A percentile compares a stretch with the other conserved stretches of the same genome.
Conservation (phyloP, 2,888 invertebrate species). For the Lacanobia oleracea region DNA sequence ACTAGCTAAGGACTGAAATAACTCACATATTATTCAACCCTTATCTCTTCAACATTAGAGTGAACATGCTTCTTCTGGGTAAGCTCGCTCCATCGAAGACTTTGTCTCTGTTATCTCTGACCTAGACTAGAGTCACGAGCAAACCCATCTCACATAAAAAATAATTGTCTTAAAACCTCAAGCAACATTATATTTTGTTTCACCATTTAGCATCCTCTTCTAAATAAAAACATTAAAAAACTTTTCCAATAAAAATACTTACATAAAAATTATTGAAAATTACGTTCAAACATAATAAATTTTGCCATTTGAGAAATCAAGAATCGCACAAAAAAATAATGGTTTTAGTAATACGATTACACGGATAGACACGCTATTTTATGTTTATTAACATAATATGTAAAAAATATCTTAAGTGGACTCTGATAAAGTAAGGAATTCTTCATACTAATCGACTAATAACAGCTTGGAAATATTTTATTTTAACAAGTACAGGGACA, state of each 20-base stretch:
- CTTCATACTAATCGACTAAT: constrained; percentile 3
- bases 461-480: too few relatives aligned
- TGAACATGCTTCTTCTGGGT: too few relatives aligned
- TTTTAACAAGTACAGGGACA: too few relatives aligned
- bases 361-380: constrained; percentile 49
- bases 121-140: too few relatives aligned
- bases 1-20: too few relatives aligned
- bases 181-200: not conserved
- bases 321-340: constrained; percentile 26
- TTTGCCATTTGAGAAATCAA: constrained; percentile 37
- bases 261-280: constrained; percentile 41
- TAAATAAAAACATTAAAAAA: constrained; percentile 29
- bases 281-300: constrained; percentile 46
- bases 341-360: constrained; percentile 47
- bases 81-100: too few relatives aligned
- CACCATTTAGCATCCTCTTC: not conserved
- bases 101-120: too few relatives aligned
- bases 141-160: too few relatives aligned
- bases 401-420: constrained; percentile 1
- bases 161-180: too few relatives aligned
- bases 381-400: constrained; percentile 43
- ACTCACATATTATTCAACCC: too few relatives aligned
- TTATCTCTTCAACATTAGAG: too few relatives aligned
- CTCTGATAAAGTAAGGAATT: constrained; percentile 19
- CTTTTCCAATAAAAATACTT: constrained; percentile 30